These are phyloP conservation scores for Drosophila antonietae DNA, from an alignment of 2,888 invertebrate species.

Conservation along the genomic window DNA sequence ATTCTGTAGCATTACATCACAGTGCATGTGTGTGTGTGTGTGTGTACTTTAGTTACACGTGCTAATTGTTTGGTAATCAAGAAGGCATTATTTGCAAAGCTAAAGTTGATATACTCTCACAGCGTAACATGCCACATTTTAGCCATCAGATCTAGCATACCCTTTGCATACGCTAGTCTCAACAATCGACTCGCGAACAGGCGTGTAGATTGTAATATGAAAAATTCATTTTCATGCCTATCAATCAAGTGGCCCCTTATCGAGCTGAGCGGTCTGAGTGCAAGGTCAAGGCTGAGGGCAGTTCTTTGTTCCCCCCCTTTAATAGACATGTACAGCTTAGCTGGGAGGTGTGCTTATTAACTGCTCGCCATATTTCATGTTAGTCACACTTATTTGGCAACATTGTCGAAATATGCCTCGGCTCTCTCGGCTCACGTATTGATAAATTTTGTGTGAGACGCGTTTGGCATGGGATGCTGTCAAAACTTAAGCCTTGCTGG, in stretches of 20 bases:
- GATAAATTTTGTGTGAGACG: conserved; percentile 54
- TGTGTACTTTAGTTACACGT: conserved; percentile 33
- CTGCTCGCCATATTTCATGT: conserved; percentile 67
- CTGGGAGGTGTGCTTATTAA: conserved; percentile 67
- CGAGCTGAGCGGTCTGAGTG: neutral
- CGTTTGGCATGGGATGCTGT: conserved; percentile 41
- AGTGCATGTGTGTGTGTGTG: conserved; percentile 15
- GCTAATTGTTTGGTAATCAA: conserved; percentile 32
- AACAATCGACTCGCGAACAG: conserved; percentile 25
- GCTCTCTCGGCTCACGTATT: conserved; percentile 36
- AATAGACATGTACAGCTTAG: conserved; percentile 55
- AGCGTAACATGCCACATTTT: neutral
- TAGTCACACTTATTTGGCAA: conserved; percentile 32
- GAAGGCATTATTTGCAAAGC: neutral
- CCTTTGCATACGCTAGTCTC: conserved; percentile 17
- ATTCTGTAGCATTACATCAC: conserved; percentile 20
- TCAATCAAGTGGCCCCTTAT: conserved; percentile 58
- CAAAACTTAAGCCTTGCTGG: conserved; percentile 53
- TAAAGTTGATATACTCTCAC: neutral
- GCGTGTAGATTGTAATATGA: conserved; percentile 45
- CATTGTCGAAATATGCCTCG: conserved; percentile 10
- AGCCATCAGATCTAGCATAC: neutral
- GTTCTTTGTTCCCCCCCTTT: conserved; percentile 31
- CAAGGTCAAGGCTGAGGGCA: conserved; percentile 32
- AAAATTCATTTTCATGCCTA: conserved; percentile 70